These are phyloP conservation scores for Microcebus tavaratra DNA, from an alignment of 2,113 vertebrate species.

Conservation along the genomic window DNA sequence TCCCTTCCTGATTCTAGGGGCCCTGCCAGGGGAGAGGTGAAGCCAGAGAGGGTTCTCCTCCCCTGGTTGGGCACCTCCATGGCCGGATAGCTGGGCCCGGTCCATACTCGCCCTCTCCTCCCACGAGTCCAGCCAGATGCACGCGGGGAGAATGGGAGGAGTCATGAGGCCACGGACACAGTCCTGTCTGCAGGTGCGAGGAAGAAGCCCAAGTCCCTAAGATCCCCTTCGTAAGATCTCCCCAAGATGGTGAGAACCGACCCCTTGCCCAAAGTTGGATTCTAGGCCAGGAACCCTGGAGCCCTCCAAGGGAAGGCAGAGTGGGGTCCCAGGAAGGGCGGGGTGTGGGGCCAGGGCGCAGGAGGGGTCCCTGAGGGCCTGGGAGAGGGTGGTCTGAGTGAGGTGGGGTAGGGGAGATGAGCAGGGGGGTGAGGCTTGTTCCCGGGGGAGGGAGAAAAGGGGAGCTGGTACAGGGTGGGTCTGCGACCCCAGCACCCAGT, in stretches of 20 bases:
- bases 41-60: not conserved
- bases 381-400: too few relatives aligned
- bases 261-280: not conserved
- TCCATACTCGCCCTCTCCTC: not conserved
- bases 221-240: not conserved
- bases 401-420: too few relatives aligned
- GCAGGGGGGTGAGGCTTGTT: not conserved
- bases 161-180: too few relatives aligned
- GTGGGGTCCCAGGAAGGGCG: not conserved
- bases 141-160: not conserved
- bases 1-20: not conserved
- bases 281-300: not conserved
- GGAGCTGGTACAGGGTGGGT: not conserved
- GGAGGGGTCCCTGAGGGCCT: not conserved
- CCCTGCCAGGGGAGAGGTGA: not conserved
- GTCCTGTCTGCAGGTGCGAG: not conserved
- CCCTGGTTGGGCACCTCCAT: not conserved
- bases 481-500: not conserved
- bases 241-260: not conserved
- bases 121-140: not conserved
- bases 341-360: not conserved
- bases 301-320: not conserved
- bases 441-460: not conserved
- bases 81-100: not conserved
- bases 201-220: not conserved